phyloP scores from a whole-genome alignment of 2,888 invertebrate species.

The Carcina quercana region DNA sequence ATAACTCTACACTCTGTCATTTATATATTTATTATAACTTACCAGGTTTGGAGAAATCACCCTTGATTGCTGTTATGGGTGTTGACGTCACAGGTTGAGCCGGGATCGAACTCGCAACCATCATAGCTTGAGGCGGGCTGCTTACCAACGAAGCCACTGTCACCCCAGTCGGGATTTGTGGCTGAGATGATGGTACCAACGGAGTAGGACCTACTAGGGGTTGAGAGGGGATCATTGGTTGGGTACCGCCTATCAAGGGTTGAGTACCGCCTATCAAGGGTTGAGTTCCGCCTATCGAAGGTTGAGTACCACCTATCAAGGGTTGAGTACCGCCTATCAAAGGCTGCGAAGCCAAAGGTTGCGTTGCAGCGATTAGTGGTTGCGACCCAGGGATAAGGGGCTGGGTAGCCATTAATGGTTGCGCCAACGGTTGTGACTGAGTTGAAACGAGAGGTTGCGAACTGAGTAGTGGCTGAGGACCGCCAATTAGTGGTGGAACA shows the following conservation, averaged over 20 bases:
- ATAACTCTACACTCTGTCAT: conserved; percentile 1
- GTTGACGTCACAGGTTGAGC: conserved; percentile 59
- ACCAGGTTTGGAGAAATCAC: conserved; percentile 59
- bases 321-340: conserved; percentile 27
- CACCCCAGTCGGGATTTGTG: conserved; percentile 24
- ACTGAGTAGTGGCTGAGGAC: conserved; percentile 6
- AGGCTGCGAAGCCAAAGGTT: conserved; percentile 32
- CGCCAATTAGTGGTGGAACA: no score
- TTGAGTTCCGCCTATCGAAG: conserved; percentile 13
- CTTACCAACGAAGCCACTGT: conserved; percentile 37
- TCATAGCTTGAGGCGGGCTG: conserved; percentile 43
- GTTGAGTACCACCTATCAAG: conserved; percentile 21
- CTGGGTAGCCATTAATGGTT: conserved; percentile 5
- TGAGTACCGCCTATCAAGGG: conserved; percentile 13
- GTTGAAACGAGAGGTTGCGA: conserved; percentile 1
- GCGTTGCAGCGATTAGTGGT: conserved; percentile 22
- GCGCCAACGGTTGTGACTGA: conserved; percentile 13
- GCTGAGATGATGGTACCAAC: conserved; percentile 16
- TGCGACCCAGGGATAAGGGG: conserved; percentile 20
- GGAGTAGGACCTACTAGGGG: conserved; percentile 18
- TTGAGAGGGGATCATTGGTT: conserved; percentile 9
- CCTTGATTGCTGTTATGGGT: conserved; percentile 48
- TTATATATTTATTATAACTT: conserved; percentile 16
- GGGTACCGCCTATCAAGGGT: conserved; percentile 16
- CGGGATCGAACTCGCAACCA: conserved; percentile 27